Base-by-base conservation (phyloP, 2,113 vertebrate genomes). In the Ptilonorhynchus violaceus region DNA sequence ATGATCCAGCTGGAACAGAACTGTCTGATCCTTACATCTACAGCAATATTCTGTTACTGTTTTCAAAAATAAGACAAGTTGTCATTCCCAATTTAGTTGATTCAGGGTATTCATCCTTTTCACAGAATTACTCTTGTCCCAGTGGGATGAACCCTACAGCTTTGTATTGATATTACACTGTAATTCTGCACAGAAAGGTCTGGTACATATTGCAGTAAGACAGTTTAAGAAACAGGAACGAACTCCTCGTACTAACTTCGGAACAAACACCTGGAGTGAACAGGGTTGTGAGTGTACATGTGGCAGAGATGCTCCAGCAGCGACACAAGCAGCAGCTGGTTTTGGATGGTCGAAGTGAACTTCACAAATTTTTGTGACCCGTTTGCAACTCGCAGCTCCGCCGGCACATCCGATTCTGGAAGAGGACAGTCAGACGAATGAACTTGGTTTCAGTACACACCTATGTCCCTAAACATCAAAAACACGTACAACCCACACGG, bases 251-350 rank as follows among this genome's bases (percentile, higher is more conserved):
- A 98, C 98, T 96, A 79, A 99, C 99, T 98, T 98, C 98, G 99
- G 92, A 99, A 99, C 74, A 99, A 97, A 92, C 98, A 98, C 56
- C 98, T 98, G 16, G 99, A 99, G 35, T 97, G 98, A 4, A 98
- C 95, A 0, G 98, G 99, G 77, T 99, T 98, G 63, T 98, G 98
- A 6, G 99, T 98, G 16, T 99, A 99, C 74, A 99, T 97, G 25
- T 98, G 99, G 96, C 99, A 99, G 79, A 99, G 97, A 92, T 99
- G 99, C 89, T 99, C 99, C 76, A 99, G 97, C 67, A 99, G 95
- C 1, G 99, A 99, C 19, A 99, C 99, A 2, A 99, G 97, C 67
- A 99, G 95, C 13, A 99, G 98, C 85, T 99, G 99, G 97, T 99
- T 99, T 49, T 99, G 99, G 85, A 99, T 98, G 8, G 98, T 98